phyloP scores from a whole-genome alignment of 2,888 invertebrate species.

The Callyntrura sp. region DNA sequence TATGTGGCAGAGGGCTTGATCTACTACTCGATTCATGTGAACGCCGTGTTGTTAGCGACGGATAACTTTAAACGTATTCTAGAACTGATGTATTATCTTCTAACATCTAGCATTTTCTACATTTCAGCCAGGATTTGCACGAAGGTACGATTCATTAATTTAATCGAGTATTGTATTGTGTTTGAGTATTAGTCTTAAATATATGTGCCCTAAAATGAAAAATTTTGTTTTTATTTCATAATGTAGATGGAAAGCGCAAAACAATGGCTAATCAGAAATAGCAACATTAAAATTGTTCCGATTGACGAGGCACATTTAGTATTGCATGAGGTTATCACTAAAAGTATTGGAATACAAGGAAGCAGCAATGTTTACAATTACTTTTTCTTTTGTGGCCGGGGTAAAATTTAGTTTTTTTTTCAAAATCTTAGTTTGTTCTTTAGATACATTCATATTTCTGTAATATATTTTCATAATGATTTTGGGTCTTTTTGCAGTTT shows the following conservation, averaged over 20 bases:
- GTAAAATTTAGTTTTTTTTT: too few species aligned
- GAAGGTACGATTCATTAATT: not conserved
- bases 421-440: too few species aligned
- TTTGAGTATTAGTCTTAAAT: too few species aligned
- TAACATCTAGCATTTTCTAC: not conserved
- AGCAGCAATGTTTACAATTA: constrained; percentile 62
- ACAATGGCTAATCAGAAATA: constrained; percentile 13
- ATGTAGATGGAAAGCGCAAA: constrained; percentile 49
- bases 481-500: constrained; percentile 21
- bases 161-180: not conserved
- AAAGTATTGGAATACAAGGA: constrained; percentile 62
- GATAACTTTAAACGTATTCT: not conserved
- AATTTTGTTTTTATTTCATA: not conserved
- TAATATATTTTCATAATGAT: not conserved
- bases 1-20: constrained; percentile 53
- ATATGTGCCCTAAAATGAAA: too few species aligned
- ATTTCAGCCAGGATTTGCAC: constrained; percentile 19
- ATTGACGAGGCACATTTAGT: constrained; percentile 49
- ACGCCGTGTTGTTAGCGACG: not conserved
- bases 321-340: constrained; percentile 57
- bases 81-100: not conserved
- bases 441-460: constrained; percentile 4
- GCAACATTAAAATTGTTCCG: constrained; percentile 32
- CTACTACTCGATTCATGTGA: constrained; percentile 32
- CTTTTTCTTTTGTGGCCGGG: constrained; percentile 21